Base-by-base conservation (phyloP, 2,888 invertebrate species). In the Exephanes ischioxanthus region DNA sequence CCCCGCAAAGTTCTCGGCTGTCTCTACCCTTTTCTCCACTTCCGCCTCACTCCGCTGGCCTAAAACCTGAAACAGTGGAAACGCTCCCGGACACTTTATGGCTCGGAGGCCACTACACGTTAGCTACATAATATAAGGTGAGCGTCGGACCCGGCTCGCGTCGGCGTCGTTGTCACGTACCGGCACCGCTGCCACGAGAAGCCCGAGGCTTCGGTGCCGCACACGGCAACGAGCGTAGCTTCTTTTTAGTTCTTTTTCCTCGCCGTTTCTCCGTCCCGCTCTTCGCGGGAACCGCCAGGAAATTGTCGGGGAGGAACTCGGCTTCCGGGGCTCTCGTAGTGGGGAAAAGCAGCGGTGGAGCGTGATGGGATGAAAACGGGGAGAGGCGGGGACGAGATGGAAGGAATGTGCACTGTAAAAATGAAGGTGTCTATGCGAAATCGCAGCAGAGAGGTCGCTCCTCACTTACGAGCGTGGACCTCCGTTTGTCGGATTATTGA, bases 11-110 rank as follows among this genome's bases (percentile, higher is more conserved):
- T 72, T 53, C 48, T 76, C 30, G 37, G 51, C 41, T n/a, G 51
- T 58, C 63, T 71, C 53, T 71, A 79, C 80, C 68, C 82, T 53
- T 63, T 66, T 84, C 61, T 78, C 66, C 9, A 30, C 61, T 48
- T 41, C 63, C 70, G 51, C 76, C 85, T 81, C 79, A 86, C 80
- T 80, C 68, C 79, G 76, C 76, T 70, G 73, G 78, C 83, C 87
- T 87, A 89, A 88, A 90, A 90, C 89, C 90, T 90, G 90, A 89
- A 90, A 89, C 90, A 90, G 87, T 88, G 87, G 76, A 80, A 87
- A 88, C 84, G 87, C 89, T 88, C 86, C 80, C 86, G 86, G 89
- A 89, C 89, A 88, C 87, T 90, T 90, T 88, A 87, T 86, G 89
- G 87, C 87, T 88, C 86, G 75, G 87, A 82, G 86, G 85, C 84